These are phyloP conservation scores for Beris morrisii DNA, from an alignment of 2,888 invertebrate genomes.

Conservation along the genomic window DNA sequence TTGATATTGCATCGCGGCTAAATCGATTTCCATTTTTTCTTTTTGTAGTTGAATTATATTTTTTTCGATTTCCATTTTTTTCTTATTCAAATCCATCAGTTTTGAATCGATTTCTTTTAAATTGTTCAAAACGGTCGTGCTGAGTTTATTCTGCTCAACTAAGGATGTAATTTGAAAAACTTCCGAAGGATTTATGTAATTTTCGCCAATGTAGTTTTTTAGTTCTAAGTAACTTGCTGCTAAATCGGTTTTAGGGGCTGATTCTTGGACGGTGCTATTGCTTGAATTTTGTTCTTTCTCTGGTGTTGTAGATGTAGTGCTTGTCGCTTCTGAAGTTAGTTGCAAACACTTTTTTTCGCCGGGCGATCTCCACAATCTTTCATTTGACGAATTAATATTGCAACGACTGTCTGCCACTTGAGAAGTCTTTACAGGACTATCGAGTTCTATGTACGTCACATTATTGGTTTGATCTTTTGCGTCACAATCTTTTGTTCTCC, in stretches of 20 bases:
- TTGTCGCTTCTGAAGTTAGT: conserved; percentile 7
- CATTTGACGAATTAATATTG: neutral
- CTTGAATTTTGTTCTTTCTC: neutral
- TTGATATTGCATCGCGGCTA: conserved; percentile 50
- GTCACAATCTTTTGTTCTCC: too few species aligned
- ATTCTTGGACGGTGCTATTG: conserved; percentile 3
- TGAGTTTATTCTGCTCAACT: conserved; percentile 40
- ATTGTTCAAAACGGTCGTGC: conserved; percentile 45
- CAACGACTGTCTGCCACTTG: too few species aligned
- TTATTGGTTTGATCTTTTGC: too few species aligned
- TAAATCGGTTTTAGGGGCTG: neutral
- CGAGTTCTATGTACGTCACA: too few species aligned
- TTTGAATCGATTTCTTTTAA: conserved; percentile 51
- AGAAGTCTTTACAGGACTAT: too few species aligned
- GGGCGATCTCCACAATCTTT: conserved; percentile 41
- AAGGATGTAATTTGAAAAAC: conserved; percentile 3
- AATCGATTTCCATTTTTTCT: conserved; percentile 51
- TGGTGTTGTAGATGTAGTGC: neutral
- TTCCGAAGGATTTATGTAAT: neutral
- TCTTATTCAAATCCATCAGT: conserved; percentile 50
- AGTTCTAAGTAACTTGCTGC: neutral
- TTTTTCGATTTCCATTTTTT: conserved; percentile 52
- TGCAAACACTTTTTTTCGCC: conserved; percentile 42
- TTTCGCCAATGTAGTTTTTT: neutral
- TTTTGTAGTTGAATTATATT: conserved; percentile 53